Evolutionary conservation across 2,888 invertebrate species (phyloP), one percentile per base, ranked within the genome.

Genomic region (Drosophila meridionalis): DNA sequence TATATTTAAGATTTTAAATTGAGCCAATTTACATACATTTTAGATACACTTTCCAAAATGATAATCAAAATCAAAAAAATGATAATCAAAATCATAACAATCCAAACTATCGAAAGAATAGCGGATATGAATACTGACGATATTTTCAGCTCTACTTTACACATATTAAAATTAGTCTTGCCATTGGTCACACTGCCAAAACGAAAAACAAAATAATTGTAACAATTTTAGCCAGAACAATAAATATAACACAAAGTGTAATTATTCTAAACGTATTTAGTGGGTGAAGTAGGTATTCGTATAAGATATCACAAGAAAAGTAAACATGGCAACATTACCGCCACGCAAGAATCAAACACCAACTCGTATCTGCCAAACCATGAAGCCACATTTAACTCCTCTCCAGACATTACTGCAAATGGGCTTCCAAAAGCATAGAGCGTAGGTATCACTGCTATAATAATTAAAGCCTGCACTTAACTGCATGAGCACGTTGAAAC

Each of bases 351-450:
- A 96, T 93, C 95, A 96, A 60, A 95, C 96, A 65, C 95, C 96
- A 11, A 95, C 95, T 71, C 96, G 95, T 93, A 95, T 95, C 83
- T 95, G 83, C 69, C 84, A 69, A 56, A 79, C 76, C 28, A 87
- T 95, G 9, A 96, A 96, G 93, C 96, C 96, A 92, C 95, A 96
- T 93, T 93, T 95, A 76, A 95, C 96, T 47, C 97, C 97, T 6
- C 94, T 97, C 79, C 96, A 98, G 94, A 97, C 96, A 66, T 94
- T 98, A 43, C 93, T 97, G 76, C 97, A 97, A 93, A 96, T 98
- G 96, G 98, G 98, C 42, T 98, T 98, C 93, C 96, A 97, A 5
- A 96, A 96, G 93, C 96, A 97, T 89, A 95, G 97, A 94, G 97
- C 97, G 98, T 98, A 95, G 95, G 97, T 95, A 74, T 66, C 14